These are phyloP conservation scores for Melanotaenia trifasciata DNA, from an alignment of 2,797 vertebrate genomes.

Conservation along the genomic window DNA sequence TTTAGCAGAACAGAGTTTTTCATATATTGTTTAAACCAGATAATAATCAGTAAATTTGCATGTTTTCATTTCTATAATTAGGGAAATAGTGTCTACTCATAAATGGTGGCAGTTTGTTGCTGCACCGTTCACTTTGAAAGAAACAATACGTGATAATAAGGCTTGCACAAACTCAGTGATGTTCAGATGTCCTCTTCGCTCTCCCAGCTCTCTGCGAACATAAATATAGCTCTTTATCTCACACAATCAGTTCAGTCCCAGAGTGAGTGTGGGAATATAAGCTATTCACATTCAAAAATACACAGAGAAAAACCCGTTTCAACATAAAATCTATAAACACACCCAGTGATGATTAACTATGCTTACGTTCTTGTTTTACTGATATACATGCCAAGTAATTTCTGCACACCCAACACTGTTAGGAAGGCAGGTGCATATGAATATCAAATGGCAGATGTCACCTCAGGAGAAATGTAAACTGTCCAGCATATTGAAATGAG, in stretches of 20 bases:
- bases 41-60: conserved; percentile 3
- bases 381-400: conserved; percentile 55
- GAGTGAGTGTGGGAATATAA: conserved; percentile 24
- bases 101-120: conserved; percentile 25
- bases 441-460: conserved; percentile 58
- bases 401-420: conserved; percentile 58
- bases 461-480: conserved; percentile 56
- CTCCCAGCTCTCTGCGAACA: conserved; percentile 32
- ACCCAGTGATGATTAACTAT: conserved; percentile 53
- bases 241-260: conserved; percentile 45
- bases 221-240: conserved; percentile 49
- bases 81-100: conserved; percentile 21
- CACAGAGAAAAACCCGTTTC: conserved; percentile 20
- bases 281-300: conserved; percentile 8
- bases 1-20: conserved; percentile 27
- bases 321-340: conserved; percentile 58
- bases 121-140: conserved; percentile 22
- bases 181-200: conserved; percentile 61
- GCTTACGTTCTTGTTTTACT: conserved; percentile 38
- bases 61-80: conserved; percentile 41
- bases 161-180: conserved; percentile 43
- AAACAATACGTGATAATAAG: conserved; percentile 36
- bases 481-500: conserved; percentile 53
- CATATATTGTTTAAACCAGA: conserved; percentile 4
- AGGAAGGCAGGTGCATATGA: conserved; percentile 53